Evolutionary conservation across 2,888 invertebrate species (phyloP), one percentile per base, ranked within the genome.

Genomic region (Heliothis peltigera): DNA sequence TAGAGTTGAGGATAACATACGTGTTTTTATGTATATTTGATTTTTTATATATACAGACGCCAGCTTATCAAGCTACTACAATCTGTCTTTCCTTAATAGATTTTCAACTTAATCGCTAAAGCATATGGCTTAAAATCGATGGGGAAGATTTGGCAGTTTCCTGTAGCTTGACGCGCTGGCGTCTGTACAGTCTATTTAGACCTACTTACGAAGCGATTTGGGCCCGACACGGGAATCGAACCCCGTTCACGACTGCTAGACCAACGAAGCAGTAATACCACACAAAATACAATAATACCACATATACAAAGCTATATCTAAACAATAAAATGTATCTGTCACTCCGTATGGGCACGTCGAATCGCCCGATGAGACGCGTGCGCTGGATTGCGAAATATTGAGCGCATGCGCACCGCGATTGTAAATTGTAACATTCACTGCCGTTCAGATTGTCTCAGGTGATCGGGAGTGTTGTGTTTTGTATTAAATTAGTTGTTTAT

Each of bases 371-470:
- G 66, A 71, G 61, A 58, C 62, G 72, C 79, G 73, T 65, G 67
- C 64, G 39, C 65, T 17, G 44, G 47, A 77, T 82, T 82, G 77
- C 68, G 68, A 81, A 80, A 80, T 74, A 69, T 58, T 63, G 52
- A 42, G 53, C 19, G 28, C n/a, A 22, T 15, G 47, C 46, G 59
- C 56, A 8, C 22, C 21, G 15, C 32, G 10, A 17, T 8, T 56
- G 21, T 39, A 8, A 43, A 39, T 64, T 22, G 32, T 55, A 28
- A 48, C 17, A 19, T 48, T 12, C 28, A 21, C 19, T 70, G 42
- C 4, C 4, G 18, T n/a, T 42, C 47, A 25, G 28, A 63, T 46
- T 49, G 42, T 59, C 17, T 62, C 35, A 48, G 39, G 52, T 19
- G 47, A 17, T 15, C 25, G 22, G 44, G 52, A 35, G 15, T 35